Percentiles rank a stretch among this genome's conserved stretches.
These are phyloP conservation scores for Sciurus vulgaris DNA, from an alignment of 2,797 vertebrate species.

Conservation along the genomic window DNA sequence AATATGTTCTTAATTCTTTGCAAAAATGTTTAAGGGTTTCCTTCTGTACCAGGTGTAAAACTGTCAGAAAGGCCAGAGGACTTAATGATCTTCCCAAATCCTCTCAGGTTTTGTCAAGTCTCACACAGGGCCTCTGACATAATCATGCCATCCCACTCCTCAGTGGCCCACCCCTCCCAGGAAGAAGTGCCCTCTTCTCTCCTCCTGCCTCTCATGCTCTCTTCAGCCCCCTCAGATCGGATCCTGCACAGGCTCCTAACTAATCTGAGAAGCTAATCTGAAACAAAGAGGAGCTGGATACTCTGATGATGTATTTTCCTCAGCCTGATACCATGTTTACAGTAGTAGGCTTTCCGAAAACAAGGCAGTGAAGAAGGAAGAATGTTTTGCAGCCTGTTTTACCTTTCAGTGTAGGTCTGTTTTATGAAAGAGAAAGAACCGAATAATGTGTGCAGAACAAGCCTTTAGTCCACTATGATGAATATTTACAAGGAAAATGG, in stretches of 20 bases:
- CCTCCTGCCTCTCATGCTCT: background rate
- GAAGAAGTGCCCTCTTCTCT: background rate
- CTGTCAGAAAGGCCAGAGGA: background rate
- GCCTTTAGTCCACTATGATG: background rate
- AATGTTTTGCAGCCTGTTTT: background rate
- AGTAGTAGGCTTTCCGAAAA: slow-evolving; percentile 38
- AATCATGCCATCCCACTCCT: background rate
- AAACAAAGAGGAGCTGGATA: background rate
- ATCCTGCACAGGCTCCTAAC: background rate
- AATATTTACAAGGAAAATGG: background rate
- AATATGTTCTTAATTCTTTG: slow-evolving; percentile 17
- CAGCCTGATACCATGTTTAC: background rate
- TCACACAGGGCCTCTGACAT: background rate
- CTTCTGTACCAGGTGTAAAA: background rate
- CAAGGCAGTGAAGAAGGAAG: background rate
- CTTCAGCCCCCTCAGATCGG: background rate
- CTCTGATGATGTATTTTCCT: background rate
- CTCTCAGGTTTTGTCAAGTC: background rate
- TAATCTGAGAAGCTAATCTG: slow-evolving; percentile 8
- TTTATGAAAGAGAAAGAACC: slow-evolving; percentile 33
- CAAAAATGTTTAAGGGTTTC: slow-evolving; percentile 17
- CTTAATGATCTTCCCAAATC: background rate
- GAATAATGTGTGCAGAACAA: background rate
- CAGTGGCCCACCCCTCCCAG: background rate
- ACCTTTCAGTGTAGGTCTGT: background rate